Evolutionary conservation across 1,140 invertebrate species (phyloP).

Genomic region (Drosophila chauvacae): DNA sequence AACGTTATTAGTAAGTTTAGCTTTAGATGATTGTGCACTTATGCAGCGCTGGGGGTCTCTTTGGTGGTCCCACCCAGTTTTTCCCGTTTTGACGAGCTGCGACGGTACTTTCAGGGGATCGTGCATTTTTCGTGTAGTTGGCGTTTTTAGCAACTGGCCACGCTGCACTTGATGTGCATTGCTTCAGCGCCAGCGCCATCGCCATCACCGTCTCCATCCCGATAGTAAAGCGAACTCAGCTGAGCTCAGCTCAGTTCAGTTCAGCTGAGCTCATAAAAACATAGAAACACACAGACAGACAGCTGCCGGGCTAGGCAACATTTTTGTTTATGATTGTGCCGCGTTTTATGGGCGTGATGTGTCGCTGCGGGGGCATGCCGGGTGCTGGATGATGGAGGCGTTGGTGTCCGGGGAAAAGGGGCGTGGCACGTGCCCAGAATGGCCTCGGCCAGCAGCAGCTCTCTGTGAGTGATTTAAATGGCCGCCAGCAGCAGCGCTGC

Average conservation of each 20-base stretch:
- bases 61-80: neutral
- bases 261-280: conserved; percentile 53
- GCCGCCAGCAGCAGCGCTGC: conserved; percentile 17
- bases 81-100: conserved; percentile 3
- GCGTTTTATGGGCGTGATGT: conserved; percentile 47
- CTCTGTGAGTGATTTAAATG: conserved; percentile 66
- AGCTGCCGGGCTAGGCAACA: conserved; percentile 64
- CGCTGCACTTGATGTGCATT: conserved; percentile 58
- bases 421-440: conserved; percentile 40
- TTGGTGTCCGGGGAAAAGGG: conserved; percentile 7
- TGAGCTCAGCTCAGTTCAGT: conserved; percentile 39
- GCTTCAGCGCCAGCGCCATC: neutral
- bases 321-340: conserved; percentile 69
- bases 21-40: conserved; percentile 7
- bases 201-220: conserved; percentile 7
- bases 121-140: conserved; percentile 12
- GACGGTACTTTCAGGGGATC: conserved; percentile 12
- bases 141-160: conserved; percentile 28
- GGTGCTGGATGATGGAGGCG: neutral
- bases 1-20: conserved; percentile 17
- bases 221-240: conserved; percentile 48
- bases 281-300: conserved; percentile 39
- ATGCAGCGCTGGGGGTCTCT: neutral
- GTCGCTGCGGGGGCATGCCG: conserved; percentile 17
- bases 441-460: conserved; percentile 16